Evolutionary conservation across 2,797 vertebrate species (phyloP).

Genomic region (Bryconaethiops microstoma): DNA sequence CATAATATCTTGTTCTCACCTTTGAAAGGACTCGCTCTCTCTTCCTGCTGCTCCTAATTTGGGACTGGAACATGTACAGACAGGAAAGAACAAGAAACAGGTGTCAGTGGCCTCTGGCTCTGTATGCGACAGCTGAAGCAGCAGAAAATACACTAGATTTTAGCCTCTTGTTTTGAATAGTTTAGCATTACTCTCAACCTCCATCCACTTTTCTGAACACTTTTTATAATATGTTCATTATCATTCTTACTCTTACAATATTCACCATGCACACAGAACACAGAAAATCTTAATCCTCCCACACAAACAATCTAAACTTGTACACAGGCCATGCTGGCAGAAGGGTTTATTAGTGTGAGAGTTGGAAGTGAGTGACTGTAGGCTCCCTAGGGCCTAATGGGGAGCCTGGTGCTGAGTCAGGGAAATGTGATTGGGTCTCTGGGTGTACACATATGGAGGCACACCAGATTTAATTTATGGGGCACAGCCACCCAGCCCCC

Average conservation of each 20-base stretch:
- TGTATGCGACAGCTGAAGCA: constrained; percentile 31
- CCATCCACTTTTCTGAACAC: not conserved
- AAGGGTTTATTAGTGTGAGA: constrained; percentile 28
- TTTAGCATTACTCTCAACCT: not conserved
- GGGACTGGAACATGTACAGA: constrained; percentile 63
- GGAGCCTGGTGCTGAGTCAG: constrained; percentile 67
- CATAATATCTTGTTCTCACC: constrained; percentile 59
- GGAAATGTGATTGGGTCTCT: constrained; percentile 74
- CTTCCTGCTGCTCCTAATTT: constrained; percentile 70
- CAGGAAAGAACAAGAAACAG: constrained; percentile 49
- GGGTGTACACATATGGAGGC: constrained; percentile 56
- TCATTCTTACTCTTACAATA: not conserved
- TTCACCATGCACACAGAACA: not conserved
- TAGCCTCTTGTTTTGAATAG: not conserved
- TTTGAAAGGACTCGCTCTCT: constrained; percentile 61
- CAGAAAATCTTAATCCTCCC: not conserved
- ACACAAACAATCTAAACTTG: not conserved
- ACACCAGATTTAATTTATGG: constrained; percentile 73
- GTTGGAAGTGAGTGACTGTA: constrained; percentile 50
- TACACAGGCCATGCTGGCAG: not conserved
- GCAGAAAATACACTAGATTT: not conserved
- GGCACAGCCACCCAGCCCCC: constrained; percentile 54
- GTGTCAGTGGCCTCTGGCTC: constrained; percentile 45
- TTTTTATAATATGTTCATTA: not conserved
- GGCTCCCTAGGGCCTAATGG: constrained; percentile 31